Evolutionary conservation across 1,140 invertebrate genomes (phyloP), one percentile per base, ranked within the genome.

Genomic region (Drosophila cardini): DNA sequence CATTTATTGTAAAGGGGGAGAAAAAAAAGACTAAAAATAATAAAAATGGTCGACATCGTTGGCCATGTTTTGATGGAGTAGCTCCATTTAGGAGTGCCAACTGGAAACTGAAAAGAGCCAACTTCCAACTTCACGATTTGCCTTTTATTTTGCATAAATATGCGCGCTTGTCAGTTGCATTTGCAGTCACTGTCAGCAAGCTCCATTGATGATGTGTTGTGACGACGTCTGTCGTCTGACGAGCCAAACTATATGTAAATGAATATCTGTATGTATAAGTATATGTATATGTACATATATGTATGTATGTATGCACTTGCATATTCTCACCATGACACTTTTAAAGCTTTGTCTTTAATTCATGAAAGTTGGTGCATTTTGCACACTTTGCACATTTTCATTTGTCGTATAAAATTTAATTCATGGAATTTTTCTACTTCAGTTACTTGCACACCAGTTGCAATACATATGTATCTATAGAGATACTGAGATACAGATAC

Each of bases 111-210:
- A 26, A 26, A 26, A 26, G 21, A 26, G 21, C 21, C 21, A 26
- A 26, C 21, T 26, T 26, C 21, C 21, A 26, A 26, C 61, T 64
- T 79, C 74, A 86, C 87, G 83, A 89, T 87, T 87, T 84, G 76
- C 80, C 76, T 86, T 84, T 89, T 79, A 77, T 79, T 86, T 86
- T 89, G 84, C 83, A 86, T 89, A 86, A 86, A 86, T 86, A 84
- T 89, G 76, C 72, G 76, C 69, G 65, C 65, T 55, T 84, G 83
- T 78, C 78, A 60, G 50, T 69, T 36, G 55, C 55, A 38, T 32
- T 64, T 52, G 52, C 43, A 36, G 57, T 70, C 42, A 55, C 77
- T 72, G 81, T 78, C 72, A 70, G 34, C 72, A 65, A 55, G 56
- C 65, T 36, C 36, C 70, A 65, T 60, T 69, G 71, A 45, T 55